Percentiles rank a stretch among this genome's conserved stretches.
These are phyloP conservation scores for Coilia nasus DNA, from an alignment of 2,797 vertebrate species.

Conservation along the genomic window DNA sequence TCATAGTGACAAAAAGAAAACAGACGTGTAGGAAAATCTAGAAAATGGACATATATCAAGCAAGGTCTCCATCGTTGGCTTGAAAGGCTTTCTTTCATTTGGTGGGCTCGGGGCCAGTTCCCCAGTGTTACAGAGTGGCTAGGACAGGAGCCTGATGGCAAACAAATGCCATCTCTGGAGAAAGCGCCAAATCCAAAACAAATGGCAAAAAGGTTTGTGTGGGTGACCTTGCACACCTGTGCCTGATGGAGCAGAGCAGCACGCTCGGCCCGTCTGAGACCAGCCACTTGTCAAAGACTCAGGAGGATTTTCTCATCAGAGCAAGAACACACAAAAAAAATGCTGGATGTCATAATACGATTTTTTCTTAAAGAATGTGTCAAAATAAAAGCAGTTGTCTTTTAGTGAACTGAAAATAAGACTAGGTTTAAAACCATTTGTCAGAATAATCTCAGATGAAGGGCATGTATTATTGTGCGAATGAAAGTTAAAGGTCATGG, in stretches of 20 bases:
- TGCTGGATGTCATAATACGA: background rate
- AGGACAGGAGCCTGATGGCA: conserved; percentile 26
- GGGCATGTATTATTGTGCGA: background rate
- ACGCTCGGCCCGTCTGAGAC: background rate
- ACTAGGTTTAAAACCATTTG: background rate
- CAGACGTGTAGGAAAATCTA: no score
- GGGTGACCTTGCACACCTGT: conserved; percentile 60
- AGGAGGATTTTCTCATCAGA: background rate
- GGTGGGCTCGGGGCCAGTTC: background rate
- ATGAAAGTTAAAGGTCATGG: background rate
- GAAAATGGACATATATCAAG: background rate
- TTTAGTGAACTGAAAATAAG: background rate
- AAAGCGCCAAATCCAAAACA: conserved; percentile 66
- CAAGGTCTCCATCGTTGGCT: background rate
- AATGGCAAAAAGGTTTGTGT: conserved; percentile 58
- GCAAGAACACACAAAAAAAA: background rate
- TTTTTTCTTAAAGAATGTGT: background rate
- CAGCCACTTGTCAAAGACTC: background rate
- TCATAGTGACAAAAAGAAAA: background rate
- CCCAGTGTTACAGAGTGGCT: conserved; percentile 27
- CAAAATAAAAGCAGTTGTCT: background rate
- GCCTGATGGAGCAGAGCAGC: conserved; percentile 25
- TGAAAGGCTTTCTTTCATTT: background rate
- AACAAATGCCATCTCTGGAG: conserved; percentile 67
- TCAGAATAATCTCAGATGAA: background rate